Evolutionary conservation across 2,797 vertebrate genomes (phyloP).

Genomic region (Falco cherrug): DNA sequence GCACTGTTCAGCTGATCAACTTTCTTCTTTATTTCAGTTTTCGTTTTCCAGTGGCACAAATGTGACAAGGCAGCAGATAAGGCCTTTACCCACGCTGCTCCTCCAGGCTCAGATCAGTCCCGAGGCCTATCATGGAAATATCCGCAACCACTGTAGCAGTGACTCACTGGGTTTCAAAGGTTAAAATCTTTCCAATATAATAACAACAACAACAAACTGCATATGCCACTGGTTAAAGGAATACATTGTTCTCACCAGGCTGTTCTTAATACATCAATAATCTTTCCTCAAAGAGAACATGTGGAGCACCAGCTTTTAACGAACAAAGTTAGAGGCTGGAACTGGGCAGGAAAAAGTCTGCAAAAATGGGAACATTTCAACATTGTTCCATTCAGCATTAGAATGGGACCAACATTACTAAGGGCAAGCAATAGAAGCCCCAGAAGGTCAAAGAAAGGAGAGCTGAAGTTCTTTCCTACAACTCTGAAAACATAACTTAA

Average conservation of each 20-base stretch:
- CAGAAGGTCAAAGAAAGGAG: neutral
- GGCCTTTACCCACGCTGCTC: neutral
- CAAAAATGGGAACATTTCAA: neutral
- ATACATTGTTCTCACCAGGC: neutral
- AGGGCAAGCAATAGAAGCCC: neutral
- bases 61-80: neutral
- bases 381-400: neutral
- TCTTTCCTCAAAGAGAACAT: neutral
- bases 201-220: constrained; percentile 30
- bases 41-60: neutral
- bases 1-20: neutral
- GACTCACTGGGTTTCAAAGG: constrained; percentile 23
- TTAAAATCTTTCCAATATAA: constrained; percentile 50
- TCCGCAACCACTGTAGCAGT: neutral
- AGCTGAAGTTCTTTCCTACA: neutral
- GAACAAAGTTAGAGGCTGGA: neutral
- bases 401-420: neutral
- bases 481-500: neutral
- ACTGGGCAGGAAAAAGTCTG: neutral
- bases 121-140: neutral
- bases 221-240: constrained; percentile 5
- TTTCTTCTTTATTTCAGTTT: neutral
- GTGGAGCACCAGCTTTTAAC: neutral
- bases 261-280: neutral
- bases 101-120: neutral